Conservation (phyloP, 2,888 invertebrate genomes). For the Hartigia nigra region DNA sequence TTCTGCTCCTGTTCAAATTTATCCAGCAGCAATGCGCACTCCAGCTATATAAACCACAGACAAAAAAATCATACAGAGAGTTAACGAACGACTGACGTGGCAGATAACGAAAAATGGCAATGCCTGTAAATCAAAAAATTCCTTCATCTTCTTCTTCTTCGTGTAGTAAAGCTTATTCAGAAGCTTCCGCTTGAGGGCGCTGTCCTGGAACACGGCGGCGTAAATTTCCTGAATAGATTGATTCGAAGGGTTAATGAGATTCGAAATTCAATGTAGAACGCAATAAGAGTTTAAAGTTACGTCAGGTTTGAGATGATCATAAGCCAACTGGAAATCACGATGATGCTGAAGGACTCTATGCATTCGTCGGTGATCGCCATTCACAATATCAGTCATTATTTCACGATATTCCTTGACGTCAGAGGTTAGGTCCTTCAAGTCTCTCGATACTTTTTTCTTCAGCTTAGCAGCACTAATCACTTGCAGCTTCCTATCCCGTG, state of each 20-base stretch:
- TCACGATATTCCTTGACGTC: slow-evolving; percentile 70
- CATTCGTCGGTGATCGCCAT: slow-evolving; percentile 72
- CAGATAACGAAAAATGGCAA: neutral
- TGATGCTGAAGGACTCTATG: slow-evolving; percentile 72
- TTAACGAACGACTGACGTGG: slow-evolving; percentile 1
- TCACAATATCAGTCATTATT: slow-evolving; percentile 70
- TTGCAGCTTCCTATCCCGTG: slow-evolving; percentile 73
- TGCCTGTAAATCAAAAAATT: slow-evolving; percentile 72
- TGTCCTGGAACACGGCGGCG: slow-evolving; percentile 73
- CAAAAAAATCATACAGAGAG: neutral
- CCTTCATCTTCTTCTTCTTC: slow-evolving; percentile 72
- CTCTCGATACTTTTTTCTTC: slow-evolving; percentile 69
- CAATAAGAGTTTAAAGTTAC: slow-evolving; percentile 41
- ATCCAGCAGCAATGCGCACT: slow-evolving; percentile 38
- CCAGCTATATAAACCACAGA: neutral
- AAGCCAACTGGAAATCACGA: slow-evolving; percentile 71
- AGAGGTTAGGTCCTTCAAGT: slow-evolving; percentile 70
- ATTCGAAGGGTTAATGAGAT: neutral
- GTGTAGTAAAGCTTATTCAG: slow-evolving; percentile 72
- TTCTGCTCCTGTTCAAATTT: slow-evolving; percentile 33
- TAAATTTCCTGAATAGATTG: slow-evolving; percentile 69
- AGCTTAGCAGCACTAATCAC: slow-evolving; percentile 68
- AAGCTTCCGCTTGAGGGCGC: slow-evolving; percentile 73
- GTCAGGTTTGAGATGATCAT: slow-evolving; percentile 63
- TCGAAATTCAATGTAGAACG: slow-evolving; percentile 8